These are phyloP conservation scores for Microtus agrestis DNA, from an alignment of 2,797 vertebrate genomes.

Conservation along the genomic window DNA sequence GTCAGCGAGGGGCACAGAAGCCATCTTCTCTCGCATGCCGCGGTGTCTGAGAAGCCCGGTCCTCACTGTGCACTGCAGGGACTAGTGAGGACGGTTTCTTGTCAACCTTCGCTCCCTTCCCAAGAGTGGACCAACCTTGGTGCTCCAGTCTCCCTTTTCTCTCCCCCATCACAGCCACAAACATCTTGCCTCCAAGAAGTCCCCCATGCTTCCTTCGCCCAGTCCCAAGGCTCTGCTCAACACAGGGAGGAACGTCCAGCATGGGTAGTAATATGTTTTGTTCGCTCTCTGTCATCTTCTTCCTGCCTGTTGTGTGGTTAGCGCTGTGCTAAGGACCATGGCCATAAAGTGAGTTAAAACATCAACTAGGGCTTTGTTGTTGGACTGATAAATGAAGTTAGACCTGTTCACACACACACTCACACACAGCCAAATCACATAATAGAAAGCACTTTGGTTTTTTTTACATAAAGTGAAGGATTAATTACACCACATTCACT, in stretches of 20 bases:
- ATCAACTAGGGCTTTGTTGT: background rate
- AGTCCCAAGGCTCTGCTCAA: no score
- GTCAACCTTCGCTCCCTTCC: no score
- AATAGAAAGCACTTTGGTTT: background rate
- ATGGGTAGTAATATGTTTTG: background rate
- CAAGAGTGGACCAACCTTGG: no score
- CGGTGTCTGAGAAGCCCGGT: background rate
- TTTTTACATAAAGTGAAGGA: background rate
- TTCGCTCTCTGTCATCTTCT: background rate
- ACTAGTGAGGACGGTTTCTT: no score
- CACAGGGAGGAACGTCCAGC: background rate
- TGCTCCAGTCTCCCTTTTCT: no score
- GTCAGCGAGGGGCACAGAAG: background rate
- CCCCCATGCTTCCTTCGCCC: no score
- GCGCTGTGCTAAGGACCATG: background rate
- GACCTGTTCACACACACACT: background rate
- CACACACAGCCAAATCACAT: background rate
- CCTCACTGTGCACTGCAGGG: rapidly evolving
- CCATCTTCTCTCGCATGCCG: background rate
- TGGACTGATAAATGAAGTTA: background rate
- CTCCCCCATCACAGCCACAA: no score
- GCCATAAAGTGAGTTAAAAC: background rate
- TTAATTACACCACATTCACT: background rate
- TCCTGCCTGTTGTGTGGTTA: background rate
- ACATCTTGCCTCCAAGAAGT: no score